Percentiles rank a stretch among this genome's conserved stretches.
Evolutionary conservation across 2,888 invertebrate species (phyloP).

Genomic region (Seira ritae): DNA sequence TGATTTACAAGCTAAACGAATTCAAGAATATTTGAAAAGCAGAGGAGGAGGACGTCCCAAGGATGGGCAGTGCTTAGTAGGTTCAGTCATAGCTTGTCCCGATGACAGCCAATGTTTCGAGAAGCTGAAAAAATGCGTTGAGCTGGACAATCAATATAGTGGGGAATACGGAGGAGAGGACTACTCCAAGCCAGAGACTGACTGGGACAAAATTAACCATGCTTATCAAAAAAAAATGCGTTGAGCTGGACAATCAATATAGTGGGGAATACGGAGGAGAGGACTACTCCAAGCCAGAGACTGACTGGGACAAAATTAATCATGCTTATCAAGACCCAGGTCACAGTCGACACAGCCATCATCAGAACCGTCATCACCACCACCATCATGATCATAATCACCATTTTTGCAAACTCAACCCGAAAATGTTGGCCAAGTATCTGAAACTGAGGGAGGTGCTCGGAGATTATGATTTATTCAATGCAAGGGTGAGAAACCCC

Average conservation of each 20-base stretch:
- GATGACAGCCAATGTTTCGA: not conserved
- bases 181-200: not conserved
- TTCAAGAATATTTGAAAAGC: constrained; percentile 8
- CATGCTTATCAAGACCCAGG: too few relatives aligned
- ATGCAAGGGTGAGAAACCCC: constrained; percentile 7
- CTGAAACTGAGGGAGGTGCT: constrained; percentile 35
- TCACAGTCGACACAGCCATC: not conserved
- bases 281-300: not conserved
- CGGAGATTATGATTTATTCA: constrained; percentile 48
- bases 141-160: constrained; percentile 1
- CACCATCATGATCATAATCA: not conserved
- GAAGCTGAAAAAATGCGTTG: not conserved
- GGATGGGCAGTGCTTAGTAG: too few relatives aligned
- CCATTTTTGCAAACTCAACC: constrained; percentile 17
- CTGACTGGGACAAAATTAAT: constrained; percentile 37
- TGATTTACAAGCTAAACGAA: not conserved
- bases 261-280: not conserved
- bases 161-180: not conserved
- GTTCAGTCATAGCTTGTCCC: too few relatives aligned
- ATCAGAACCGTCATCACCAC: too few relatives aligned
- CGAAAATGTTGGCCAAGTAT: constrained; percentile 21
- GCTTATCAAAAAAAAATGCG: not conserved
- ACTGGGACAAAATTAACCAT: constrained; percentile 37
- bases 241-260: not conserved
- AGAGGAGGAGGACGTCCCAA: too few relatives aligned